Conservation (phyloP, 1,140 invertebrate species). For the Neuroterus valhalla region DNA sequence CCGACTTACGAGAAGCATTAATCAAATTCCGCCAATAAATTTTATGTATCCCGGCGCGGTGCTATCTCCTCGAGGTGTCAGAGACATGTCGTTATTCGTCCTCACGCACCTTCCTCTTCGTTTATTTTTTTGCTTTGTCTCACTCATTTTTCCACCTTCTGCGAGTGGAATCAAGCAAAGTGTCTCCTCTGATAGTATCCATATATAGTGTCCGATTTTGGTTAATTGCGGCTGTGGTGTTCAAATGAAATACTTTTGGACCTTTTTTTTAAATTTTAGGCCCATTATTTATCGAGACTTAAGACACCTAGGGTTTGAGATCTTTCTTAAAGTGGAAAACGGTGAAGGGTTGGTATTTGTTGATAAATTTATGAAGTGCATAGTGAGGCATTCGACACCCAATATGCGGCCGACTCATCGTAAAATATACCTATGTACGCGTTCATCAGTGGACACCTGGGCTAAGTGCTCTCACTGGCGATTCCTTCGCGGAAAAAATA, state of each 20-base stretch:
- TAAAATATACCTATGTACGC: constrained; percentile 30
- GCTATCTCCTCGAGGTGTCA: constrained; percentile 59
- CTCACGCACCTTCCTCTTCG: constrained; percentile 37
- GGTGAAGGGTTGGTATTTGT: constrained; percentile 2
- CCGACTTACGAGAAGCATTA: constrained; percentile 53
- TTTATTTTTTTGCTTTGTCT: constrained; percentile 37
- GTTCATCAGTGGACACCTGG: constrained; percentile 43
- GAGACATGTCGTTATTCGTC: constrained; percentile 53
- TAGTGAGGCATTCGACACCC: constrained; percentile 8
- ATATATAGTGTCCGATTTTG: background rate
- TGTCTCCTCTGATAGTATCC: background rate
- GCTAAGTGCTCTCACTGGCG: constrained; percentile 39
- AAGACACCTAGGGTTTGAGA: background rate
- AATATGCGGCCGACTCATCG: background rate
- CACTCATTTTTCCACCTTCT: constrained; percentile 23
- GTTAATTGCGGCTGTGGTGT: background rate
- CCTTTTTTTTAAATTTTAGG: background rate
- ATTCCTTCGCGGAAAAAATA: constrained; percentile 21
- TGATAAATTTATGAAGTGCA: constrained; percentile 15
- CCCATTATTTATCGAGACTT: background rate
- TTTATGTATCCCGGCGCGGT: constrained; percentile 54
- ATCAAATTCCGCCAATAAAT: constrained; percentile 63
- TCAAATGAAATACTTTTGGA: background rate
- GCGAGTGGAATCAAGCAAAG: background rate
- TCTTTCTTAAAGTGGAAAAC: constrained; percentile 7